Evolutionary conservation across 2,797 vertebrate species (phyloP), one percentile per base, ranked within the genome.

Genomic region (Geotrypetes seraphini): DNA sequence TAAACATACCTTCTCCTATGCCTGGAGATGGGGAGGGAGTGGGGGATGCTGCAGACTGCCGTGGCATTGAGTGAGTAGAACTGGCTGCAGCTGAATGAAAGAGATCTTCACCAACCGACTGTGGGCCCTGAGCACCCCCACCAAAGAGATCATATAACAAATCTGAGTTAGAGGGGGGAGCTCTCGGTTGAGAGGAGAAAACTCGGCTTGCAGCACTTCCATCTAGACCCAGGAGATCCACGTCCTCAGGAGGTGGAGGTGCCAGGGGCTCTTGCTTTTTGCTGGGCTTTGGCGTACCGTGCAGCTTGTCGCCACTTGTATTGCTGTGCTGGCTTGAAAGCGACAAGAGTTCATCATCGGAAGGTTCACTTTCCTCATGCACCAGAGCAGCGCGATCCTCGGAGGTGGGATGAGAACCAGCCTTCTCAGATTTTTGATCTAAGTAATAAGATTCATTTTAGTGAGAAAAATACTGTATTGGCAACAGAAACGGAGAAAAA

Each of bases 261-360:
- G 61, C 42, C 7, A 81, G 65, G 16, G 77, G 77, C 18, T 78
- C 83, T 1, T 74, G 78, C 53, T 61, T 89, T 53, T 66, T 79
- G 67, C 58, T 56, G 39, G 73, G 63, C 45, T 73, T 80, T 42
- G 66, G 74, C 17, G 73, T 60, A 28, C 72, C 66, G 0, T 78
- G 83, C 27, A 72, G 43, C 34, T 71, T 89, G 50, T 88, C 87
- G 0, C 69, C 59, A 3, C 80, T 89, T 51, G 85, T 66, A 13
- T 68, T 86, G 66, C 91, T 90, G 42, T 91, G 87, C 48, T 96
- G 96, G 60, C 91, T 93, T 40, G 96, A 92, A 41, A 99, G 84
- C 10, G 93, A 96, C 44, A 99, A 86, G 71, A 99, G 95, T 71
- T 99, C 96, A 10, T 99, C 96, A 3, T 99, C 96, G 0, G 96